Evolutionary conservation across 1,140 invertebrate genomes (phyloP), one percentile per base, ranked within the genome.

Genomic region (Drosophila mauritiana): DNA sequence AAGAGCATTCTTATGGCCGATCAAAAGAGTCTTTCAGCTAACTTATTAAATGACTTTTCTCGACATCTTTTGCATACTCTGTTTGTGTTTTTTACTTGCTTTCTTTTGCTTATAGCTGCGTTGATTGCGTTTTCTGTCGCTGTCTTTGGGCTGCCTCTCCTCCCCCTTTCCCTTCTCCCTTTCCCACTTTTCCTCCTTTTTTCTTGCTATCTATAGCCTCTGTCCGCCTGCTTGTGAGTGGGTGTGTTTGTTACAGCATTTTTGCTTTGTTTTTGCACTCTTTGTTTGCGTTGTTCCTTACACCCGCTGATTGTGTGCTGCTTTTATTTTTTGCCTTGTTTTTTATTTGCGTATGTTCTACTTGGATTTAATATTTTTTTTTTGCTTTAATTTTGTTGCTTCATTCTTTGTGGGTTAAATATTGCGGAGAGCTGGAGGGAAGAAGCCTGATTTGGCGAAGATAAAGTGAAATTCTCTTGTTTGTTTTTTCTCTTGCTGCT

Each of bases 341-440:
- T 39, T 39, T 65, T 80, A 25, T 58, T 62, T 51, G 25, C 25
- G 43, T 70, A 39, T 61, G 25, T 59, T 64, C 54, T 46, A 57
- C 57, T 64, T 80, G 69, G 57, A 78, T 85, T 82, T 82, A 58
- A 64, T 55, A 34, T 64, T 53, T 43, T 36, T 62, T 37, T 62
- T n/a, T 49, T 68, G 49, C 12, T 81, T 86, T 85, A 81, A 85
- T 75, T 85, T 85, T 85, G 82, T 85, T 85, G 82, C 82, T 78
- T 72, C 82, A 81, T 85, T 85, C 81, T 86, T 78, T 85, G 82
- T 86, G 77, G 75, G 76, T 78, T 84, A 84, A 84, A 84, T 84
- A 83, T 84, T 70, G 59, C 49, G 65, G 58, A 7, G 63, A 75
- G 56, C 27, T 36, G 17, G 58, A n/a, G 22, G 3, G 6, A 25